A percentile compares a stretch with the other conserved stretches of the same genome.
These are phyloP conservation scores for Caenorhabditis sp. DNA, from an alignment of 2,888 invertebrate genomes.

Conservation along the genomic window DNA sequence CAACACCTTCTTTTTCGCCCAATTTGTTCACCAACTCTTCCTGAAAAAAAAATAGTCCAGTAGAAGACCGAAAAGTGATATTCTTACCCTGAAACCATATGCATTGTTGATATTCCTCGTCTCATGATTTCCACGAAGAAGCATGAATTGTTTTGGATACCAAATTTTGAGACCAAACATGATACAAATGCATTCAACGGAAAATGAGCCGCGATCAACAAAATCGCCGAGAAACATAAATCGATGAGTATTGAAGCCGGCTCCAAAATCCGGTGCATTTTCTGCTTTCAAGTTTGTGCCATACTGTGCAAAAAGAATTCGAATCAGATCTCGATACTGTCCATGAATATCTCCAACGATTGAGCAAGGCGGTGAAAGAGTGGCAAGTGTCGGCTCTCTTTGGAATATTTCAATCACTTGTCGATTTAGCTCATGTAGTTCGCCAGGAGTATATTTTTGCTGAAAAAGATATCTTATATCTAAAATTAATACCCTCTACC, in stretches of 20 bases:
- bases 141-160: conserved; percentile 17
- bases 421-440: conserved; percentile 9
- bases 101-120: conserved; percentile 37
- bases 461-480: too few relatives aligned
- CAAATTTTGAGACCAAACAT: conserved; percentile 31
- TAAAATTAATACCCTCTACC: too few relatives aligned
- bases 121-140: conserved; percentile 49
- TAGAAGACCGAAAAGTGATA: too few relatives aligned
- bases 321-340: conserved; percentile 25
- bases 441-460: conserved; percentile 16
- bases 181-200: conserved; percentile 34
- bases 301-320: conserved; percentile 14
- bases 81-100: conserved; percentile 39
- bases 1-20: not conserved
- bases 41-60: too few relatives aligned
- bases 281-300: not conserved
- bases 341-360: conserved; percentile 44
- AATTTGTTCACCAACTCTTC: not conserved
- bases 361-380: conserved; percentile 24
- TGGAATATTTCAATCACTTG: conserved; percentile 12
- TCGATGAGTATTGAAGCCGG: conserved; percentile 6
- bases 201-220: conserved; percentile 34
- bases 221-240: conserved; percentile 45
- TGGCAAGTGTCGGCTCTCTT: conserved; percentile 9
- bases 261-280: not conserved